Evolutionary conservation across 1,140 invertebrate genomes (phyloP), one percentile per base, ranked within the genome.

Genomic region (Papilio polyxenes): DNA sequence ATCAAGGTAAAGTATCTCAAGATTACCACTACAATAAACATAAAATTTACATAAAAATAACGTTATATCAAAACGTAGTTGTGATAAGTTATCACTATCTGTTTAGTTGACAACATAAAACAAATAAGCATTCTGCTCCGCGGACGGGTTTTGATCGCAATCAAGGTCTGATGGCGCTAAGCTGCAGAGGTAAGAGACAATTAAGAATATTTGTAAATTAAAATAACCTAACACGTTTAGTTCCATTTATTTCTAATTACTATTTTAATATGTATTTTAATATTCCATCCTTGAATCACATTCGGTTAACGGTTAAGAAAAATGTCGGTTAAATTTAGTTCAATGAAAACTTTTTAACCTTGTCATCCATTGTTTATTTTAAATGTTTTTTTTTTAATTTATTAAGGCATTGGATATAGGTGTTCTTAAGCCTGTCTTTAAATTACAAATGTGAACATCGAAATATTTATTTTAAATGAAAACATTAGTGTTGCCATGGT

Each of bases 121-220:
- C 62, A 65, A 65, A 62, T 62, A 62, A 62, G 23, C 23, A 65
- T 65, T 65, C 62, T 11, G 23, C 31, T 65, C 62, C 9, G 53
- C n/a, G 23, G 62, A 65, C 20, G 10, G 62, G 4, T 62, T 62
- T 3, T n/a, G 59, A 65, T 23, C 10, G 20, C 4, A 31, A 23
- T 49, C 59, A 78, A 82, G 69, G 23, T 40, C 51, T 15, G 53
- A 82, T 84, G 83, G 79, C 74, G 37, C 53, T 82, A 48, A 80
- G 49, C n/a, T 82, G 56, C 37, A 84, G 82, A 81, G 59, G 82
- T 83, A 74, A 79, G 23, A 31, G 23, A 31, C 23, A 31, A 31
- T 31, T 31, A 31, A 31, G 75, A 79, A 8, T 44, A 20, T 78
- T 62, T 44, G 17, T 53, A 23, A 11, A 3, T 49, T 49, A 56